Base-by-base conservation (phyloP, 2,113 vertebrate genomes). In the Dicerorhinus sumatrensis region DNA sequence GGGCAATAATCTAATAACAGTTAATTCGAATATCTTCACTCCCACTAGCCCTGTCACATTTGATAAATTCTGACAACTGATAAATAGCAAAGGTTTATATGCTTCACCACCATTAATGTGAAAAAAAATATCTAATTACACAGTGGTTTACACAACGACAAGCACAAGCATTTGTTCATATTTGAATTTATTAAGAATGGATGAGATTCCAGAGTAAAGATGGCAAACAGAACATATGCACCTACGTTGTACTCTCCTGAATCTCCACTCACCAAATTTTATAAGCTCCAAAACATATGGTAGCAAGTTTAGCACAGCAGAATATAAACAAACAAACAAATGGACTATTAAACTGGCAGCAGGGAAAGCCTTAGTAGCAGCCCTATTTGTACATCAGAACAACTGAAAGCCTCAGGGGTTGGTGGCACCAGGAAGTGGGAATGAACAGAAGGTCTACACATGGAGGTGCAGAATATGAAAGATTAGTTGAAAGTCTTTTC, bases 151-250 rank as follows among this genome's bases (percentile, higher is more conserved):
- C 27, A 83, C 16, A 95, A 56, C 36, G 51, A 89, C 36, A 93
- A 77, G 56, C 18, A 82, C 31, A 72, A 89, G 33, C 63, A 85
- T 92, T 79, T 81, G 39, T 63, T 87, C 70, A 73, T 77, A 76
- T 70, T 92, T 97, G 94, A 93, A 70, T 10, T 62, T 94, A 96
- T 31, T 91, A 97, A 58, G 51, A 93, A 94, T n/a, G 46, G 62
- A 77, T 77, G 56, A 60, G 13, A 94, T 92, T 81, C 42, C 17
- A 95, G 90, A 23, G 42, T 83, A 95, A 96, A 92, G 33, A 94
- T 9, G 33, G 51, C 72, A 88, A 91, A 70, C 4, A 36, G 60
- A 94, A 97, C 20, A 62, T 1, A 31, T 11, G 23, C 56, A 92
- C 46, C 36, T 42, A 84, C 48, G 65, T 29, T 88, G 54, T 29